phyloP scores from a whole-genome alignment of 2,888 invertebrate genomes.

The Chloromyia formosa region DNA sequence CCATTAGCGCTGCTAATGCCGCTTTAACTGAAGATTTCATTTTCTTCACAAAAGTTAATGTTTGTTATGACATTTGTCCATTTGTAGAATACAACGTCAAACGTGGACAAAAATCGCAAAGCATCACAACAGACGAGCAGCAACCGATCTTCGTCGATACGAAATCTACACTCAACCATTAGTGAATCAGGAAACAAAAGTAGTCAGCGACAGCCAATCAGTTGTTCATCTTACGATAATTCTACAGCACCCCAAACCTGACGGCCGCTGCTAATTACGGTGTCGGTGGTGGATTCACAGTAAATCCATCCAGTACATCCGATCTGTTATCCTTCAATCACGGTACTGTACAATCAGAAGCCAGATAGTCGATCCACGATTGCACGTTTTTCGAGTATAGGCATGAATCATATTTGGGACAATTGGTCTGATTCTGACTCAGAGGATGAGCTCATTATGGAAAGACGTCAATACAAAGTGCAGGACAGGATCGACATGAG shows the following conservation, averaged over 20 bases:
- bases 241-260: slow-evolving; percentile 42
- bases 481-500: no score
- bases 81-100: slow-evolving; percentile 36
- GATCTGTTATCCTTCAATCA: slow-evolving; percentile 46
- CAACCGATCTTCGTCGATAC: slow-evolving; percentile 36
- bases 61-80: neutral
- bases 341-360: slow-evolving; percentile 50
- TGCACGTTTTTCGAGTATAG: no score
- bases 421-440: no score
- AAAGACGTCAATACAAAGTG: no score
- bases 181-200: slow-evolving; percentile 43
- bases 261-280: slow-evolving; percentile 3
- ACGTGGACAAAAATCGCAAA: slow-evolving; percentile 48
- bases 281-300: slow-evolving; percentile 26
- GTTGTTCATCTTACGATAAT: slow-evolving; percentile 43
- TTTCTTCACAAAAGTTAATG: no score
- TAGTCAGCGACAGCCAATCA: slow-evolving; percentile 40
- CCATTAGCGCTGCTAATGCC: no score
- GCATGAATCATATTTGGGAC: no score
- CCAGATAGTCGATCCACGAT: no score
- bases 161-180: slow-evolving; percentile 46
- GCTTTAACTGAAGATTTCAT: no score
- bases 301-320: slow-evolving; percentile 40
- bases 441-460: no score
- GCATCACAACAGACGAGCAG: slow-evolving; percentile 21